These are phyloP conservation scores for Brassicogethes aeneus DNA, from an alignment of 2,888 invertebrate species.

Conservation along the genomic window DNA sequence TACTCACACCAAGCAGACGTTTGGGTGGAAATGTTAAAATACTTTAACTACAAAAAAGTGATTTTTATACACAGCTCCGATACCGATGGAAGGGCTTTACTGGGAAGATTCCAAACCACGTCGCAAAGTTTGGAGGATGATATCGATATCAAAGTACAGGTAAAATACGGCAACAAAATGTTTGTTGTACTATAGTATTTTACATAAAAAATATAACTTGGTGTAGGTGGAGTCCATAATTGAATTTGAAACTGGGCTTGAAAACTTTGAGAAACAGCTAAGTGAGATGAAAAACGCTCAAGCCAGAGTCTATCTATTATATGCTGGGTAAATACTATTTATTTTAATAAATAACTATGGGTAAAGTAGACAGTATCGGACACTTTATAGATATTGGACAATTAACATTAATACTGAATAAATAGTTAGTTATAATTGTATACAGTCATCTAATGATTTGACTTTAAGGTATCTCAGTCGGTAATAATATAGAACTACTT, in stretches of 20 bases:
- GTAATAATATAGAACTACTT: no score
- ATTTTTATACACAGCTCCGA: conserved; percentile 95
- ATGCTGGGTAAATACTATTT: conserved; percentile 75
- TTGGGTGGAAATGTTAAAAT: conserved; percentile 89
- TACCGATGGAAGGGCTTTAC: conserved; percentile 86
- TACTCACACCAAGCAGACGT: conserved; percentile 98
- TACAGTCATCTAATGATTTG: no score
- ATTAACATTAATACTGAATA: no score
- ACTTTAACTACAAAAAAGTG: conserved; percentile 87
- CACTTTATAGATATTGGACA: no score
- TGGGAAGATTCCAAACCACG: conserved; percentile 89
- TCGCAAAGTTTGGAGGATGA: conserved; percentile 88
- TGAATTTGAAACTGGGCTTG: conserved; percentile 85
- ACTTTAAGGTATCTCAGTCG: no score
- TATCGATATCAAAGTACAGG: conserved; percentile 80
- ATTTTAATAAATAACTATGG: conserved; percentile 50
- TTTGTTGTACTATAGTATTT: no score
- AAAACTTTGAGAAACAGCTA: conserved; percentile 73
- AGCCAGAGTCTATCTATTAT: conserved; percentile 85
- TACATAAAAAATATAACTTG: no score
- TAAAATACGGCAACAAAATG: no score
- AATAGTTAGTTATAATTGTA: no score
- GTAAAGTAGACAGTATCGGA: no score
- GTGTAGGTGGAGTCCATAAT: conserved; percentile 88
- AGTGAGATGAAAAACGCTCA: conserved; percentile 75